These are phyloP conservation scores for Paracentrotus lividus DNA, from an alignment of 53 echinoderm and acorn worm species.

Conservation along the genomic window DNA sequence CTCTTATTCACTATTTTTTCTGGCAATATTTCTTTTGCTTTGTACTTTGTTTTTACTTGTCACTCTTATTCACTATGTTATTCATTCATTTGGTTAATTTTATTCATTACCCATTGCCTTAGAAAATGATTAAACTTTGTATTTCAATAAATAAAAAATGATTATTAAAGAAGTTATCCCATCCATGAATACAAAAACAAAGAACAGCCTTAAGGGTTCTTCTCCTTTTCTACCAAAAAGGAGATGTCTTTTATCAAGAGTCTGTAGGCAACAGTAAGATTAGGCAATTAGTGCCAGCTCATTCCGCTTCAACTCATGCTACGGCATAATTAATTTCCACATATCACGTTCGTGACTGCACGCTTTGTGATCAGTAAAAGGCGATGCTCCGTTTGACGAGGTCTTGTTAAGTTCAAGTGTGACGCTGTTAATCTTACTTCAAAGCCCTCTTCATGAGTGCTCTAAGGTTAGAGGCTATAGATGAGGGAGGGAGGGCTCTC, in stretches of 20 bases:
- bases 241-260: conserved; percentile 61
- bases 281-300: conserved; percentile 69
- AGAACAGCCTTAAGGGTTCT: conserved; percentile 49
- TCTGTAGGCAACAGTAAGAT: conserved; percentile 62
- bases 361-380: conserved; percentile 62
- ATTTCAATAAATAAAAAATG: conserved; percentile 14
- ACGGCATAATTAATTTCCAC: conserved; percentile 71
- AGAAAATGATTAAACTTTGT: neutral
- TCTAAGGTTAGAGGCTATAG: neutral
- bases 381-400: conserved; percentile 59
- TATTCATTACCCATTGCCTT: neutral
- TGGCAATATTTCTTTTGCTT: too few relatives aligned
- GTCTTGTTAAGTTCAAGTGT: conserved; percentile 70
- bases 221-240: neutral
- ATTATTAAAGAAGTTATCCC: neutral
- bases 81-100: too few relatives aligned
- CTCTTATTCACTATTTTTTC: too few relatives aligned
- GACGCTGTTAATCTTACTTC: conserved; percentile 65
- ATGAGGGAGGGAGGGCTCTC: neutral
- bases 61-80: too few relatives aligned
- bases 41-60: too few relatives aligned
- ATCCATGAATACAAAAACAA: conserved; percentile 48
- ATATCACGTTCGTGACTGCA: conserved; percentile 69
- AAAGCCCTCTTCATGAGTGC: conserved; percentile 44
- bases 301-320: conserved; percentile 53